Base-by-base conservation (phyloP, 2,113 vertebrate species). In the Jacana jacana region DNA sequence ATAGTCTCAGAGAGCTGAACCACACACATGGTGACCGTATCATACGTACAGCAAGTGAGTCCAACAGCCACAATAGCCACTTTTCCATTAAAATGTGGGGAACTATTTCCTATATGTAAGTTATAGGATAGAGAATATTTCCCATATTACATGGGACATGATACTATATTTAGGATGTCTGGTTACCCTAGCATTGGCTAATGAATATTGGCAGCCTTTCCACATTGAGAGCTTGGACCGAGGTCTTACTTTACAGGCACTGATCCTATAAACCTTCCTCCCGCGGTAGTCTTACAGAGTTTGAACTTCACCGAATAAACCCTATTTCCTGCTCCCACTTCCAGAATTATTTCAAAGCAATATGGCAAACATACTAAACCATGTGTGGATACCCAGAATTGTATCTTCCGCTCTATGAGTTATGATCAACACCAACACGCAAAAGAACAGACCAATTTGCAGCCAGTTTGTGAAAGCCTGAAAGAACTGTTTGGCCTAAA, bases 21-120 rank as follows among this genome's bases (percentile, higher is more conserved):
- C 44, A 33, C 0, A 11, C 9, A 37, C 17, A 7, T 0, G 2
- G 30, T 46, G 57, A 70, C 48, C 60, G 0, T 9, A 9, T 6
- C 18, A 25, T 14, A 51, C 9, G n/a, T 35, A 64, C 16, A 76
- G 76, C 3, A 37, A 31, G 31, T 18, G 6, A 70, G 65, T 35
- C 78, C 35, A 68, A 28, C 14, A 6, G 2, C 2, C 2, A 5
- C 6, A 24, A 52, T 0, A 44, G 63, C 17, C 39, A 54, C 60
- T 77, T 77, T 31, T 61, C 66, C 49, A 37, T 37, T 54, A 78
- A 85, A 76, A 70, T 42, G 23, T n/a, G 15, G 11, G n/a, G 15
- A 66, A 58, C 13, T 23, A 6, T 70, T 86, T 73, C 35, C 22
- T 73, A 7, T 14, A 9, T 18, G 12, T 4, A 71, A 20, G 25